A percentile compares a stretch with the other conserved stretches of the same genome.
Conservation (phyloP, 92 coral and sea anemone species). For the Phenganax subtilis region DNA sequence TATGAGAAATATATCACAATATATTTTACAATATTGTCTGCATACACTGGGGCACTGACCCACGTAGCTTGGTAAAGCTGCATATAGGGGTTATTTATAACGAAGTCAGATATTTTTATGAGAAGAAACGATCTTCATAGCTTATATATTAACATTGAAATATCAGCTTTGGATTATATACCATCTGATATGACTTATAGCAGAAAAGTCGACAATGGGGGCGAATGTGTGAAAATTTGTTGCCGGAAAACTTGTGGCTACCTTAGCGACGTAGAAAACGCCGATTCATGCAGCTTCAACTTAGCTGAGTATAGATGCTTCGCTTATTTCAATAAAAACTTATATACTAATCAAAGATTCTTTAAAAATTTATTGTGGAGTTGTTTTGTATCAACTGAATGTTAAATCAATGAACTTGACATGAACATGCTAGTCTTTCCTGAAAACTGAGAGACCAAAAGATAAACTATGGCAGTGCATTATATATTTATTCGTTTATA, state of each 20-base stretch:
- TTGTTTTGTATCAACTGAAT: background rate
- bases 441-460: background rate
- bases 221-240: background rate
- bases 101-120: background rate
- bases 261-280: background rate
- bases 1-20: background rate
- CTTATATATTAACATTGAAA: background rate
- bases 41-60: background rate
- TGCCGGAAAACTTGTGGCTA: background rate
- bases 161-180: background rate
- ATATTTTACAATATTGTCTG: background rate
- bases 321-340: background rate
- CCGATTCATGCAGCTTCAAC: background rate
- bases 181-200: background rate
- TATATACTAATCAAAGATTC: too few species aligned
- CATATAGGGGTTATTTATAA: background rate
- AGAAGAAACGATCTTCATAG: background rate
- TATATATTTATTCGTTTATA: slow-evolving; percentile 25
- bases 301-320: background rate
- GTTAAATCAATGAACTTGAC: background rate
- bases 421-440: background rate
- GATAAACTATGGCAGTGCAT: background rate
- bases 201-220: background rate
- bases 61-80: too few species aligned
- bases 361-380: too few species aligned